A percentile compares a stretch with the other conserved stretches of the same genome.
Conservation (phyloP, 2,797 vertebrate species). For the Ceyx erithaca region DNA sequence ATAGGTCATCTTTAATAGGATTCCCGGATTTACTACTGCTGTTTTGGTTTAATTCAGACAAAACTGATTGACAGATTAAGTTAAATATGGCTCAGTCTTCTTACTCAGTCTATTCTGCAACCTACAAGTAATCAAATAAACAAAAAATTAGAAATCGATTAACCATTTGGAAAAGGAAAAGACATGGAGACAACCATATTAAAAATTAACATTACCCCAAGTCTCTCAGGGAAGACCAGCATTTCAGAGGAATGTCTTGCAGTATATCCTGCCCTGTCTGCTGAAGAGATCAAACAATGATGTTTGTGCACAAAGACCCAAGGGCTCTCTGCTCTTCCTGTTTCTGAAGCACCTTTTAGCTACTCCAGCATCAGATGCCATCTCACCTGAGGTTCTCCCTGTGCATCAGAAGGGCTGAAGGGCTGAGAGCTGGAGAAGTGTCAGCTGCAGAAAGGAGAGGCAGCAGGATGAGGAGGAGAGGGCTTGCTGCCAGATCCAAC, state of each 20-base stretch:
- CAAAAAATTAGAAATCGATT: background rate
- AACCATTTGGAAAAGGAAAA: background rate
- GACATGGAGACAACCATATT: background rate
- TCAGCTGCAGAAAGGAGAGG: background rate
- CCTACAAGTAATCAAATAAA: slow-evolving; percentile 5
- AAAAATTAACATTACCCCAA: slow-evolving; percentile 3
- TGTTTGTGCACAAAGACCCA: too few relatives aligned
- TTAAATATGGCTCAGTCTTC: background rate
- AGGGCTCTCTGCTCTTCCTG: background rate
- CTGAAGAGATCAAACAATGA: accelerated
- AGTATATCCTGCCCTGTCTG: background rate
- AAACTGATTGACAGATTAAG: background rate
- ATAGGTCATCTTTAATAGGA: slow-evolving; percentile 3
- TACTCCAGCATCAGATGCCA: background rate
- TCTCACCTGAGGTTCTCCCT: background rate
- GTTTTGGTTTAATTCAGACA: background rate
- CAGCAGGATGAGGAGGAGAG: background rate
- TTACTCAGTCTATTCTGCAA: background rate
- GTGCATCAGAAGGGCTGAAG: background rate
- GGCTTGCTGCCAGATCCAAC: background rate
- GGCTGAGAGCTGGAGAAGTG: background rate
- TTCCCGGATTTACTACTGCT: slow-evolving; percentile 8
- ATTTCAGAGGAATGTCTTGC: background rate
- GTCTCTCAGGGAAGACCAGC: background rate
- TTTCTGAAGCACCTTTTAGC: background rate